Percentiles rank a stretch among this genome's conserved stretches.
Evolutionary conservation across 2,888 invertebrate species (phyloP).

Genomic region (Leptinotarsa rubiginosa): DNA sequence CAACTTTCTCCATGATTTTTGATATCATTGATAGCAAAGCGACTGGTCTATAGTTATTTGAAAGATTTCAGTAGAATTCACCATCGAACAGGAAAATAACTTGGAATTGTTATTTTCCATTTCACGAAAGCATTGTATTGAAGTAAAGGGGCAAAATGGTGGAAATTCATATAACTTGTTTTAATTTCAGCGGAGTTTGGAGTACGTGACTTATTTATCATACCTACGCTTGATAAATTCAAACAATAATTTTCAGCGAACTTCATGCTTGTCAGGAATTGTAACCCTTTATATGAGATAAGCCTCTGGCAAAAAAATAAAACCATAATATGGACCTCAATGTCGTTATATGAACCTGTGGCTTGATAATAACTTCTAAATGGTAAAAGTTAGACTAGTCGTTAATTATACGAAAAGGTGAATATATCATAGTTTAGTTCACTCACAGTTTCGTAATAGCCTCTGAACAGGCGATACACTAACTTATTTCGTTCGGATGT

Average conservation of each 20-base stretch:
- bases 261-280: neutral
- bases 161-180: neutral
- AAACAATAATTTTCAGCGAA: neutral
- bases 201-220: neutral
- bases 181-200: neutral
- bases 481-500: conserved; percentile 44
- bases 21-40: too few species aligned
- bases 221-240: neutral
- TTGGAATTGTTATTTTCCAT: too few species aligned
- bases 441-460: conserved; percentile 40
- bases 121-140: neutral
- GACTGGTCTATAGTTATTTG: too few species aligned
- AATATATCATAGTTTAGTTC: conserved; percentile 44
- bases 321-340: conserved; percentile 12
- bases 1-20: too few species aligned
- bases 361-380: conserved; percentile 41
- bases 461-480: conserved; percentile 43
- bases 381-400: conserved; percentile 41
- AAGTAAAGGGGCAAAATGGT: neutral
- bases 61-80: too few species aligned
- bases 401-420: conserved; percentile 45
- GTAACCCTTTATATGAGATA: conserved; percentile 9
- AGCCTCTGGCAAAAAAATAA: conserved; percentile 23
- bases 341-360: conserved; percentile 31
- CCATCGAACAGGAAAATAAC: too few species aligned